These are phyloP conservation scores for Diceros bicornis DNA, from an alignment of 2,797 vertebrate genomes.

Conservation along the genomic window DNA sequence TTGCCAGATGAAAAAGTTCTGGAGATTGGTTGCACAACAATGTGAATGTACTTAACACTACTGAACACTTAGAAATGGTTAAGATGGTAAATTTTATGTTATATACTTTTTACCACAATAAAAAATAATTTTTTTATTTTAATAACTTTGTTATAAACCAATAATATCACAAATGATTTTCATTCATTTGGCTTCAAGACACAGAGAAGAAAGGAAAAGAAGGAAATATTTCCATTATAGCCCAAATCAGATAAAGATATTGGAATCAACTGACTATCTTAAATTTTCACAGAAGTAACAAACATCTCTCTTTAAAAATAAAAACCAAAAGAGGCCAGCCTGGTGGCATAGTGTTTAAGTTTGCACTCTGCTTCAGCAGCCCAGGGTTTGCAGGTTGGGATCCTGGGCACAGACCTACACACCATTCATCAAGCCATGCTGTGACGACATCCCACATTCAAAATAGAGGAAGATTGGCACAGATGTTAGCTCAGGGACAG, in stretches of 20 bases:
- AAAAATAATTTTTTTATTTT: neutral
- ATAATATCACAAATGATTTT: conserved; percentile 13
- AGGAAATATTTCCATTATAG: neutral
- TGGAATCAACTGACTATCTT: neutral
- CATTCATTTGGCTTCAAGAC: neutral
- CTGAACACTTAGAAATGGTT: neutral
- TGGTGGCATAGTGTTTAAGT: too few species aligned
- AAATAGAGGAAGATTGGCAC: too few species aligned
- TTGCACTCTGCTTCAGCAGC: too few species aligned
- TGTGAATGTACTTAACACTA: neutral
- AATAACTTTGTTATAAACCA: conserved; percentile 11
- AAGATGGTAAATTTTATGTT: neutral
- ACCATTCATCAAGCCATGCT: too few species aligned
- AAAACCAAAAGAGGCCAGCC: neutral
- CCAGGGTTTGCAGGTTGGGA: too few species aligned
- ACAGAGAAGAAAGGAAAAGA: neutral
- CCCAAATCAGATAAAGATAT: neutral
- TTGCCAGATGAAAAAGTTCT: neutral
- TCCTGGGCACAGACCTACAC: too few species aligned
- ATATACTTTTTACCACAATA: neutral
- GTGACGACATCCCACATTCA: too few species aligned
- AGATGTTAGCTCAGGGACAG: too few species aligned
- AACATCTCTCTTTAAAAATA: neutral
- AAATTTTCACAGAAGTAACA: conserved; percentile 29
- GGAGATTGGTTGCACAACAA: neutral